A percentile compares a stretch with the other conserved stretches of the same genome.
Conservation (phyloP, 2,888 invertebrate genomes). For the Drosophila suboccidentalis region DNA sequence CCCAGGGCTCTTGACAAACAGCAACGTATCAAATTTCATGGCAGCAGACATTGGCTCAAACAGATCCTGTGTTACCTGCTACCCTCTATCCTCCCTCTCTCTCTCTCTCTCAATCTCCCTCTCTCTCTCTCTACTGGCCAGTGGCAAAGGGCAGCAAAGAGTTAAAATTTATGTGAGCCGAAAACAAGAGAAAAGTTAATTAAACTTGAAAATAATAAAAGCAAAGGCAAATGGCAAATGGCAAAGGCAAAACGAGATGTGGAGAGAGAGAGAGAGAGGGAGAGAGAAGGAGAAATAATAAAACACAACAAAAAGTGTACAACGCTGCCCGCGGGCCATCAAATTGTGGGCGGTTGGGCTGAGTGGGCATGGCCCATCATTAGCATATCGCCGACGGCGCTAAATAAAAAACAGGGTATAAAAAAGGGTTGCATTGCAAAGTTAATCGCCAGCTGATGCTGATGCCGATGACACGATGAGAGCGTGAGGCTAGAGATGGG, state of each 20-base stretch:
- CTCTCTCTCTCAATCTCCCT: not conserved
- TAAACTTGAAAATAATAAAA: constrained; percentile 80
- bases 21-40: constrained; percentile 71
- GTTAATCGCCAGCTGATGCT: constrained; percentile 82
- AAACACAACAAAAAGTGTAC: constrained; percentile 69
- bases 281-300: constrained; percentile 62
- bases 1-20: constrained; percentile 44
- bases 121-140: constrained; percentile 15
- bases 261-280: constrained; percentile 1
- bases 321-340: constrained; percentile 46
- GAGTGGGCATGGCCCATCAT: constrained; percentile 65
- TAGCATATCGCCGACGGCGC: constrained; percentile 76
- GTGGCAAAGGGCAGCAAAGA: constrained; percentile 62
- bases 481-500: constrained; percentile 1
- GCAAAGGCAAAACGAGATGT: constrained; percentile 24
- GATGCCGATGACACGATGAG: constrained; percentile 67
- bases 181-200: constrained; percentile 77
- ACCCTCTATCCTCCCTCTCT: not conserved
- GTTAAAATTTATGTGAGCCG: constrained; percentile 71
- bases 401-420: constrained; percentile 41
- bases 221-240: constrained; percentile 47
- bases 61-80: constrained; percentile 33
- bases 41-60: constrained; percentile 34
- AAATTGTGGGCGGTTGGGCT: constrained; percentile 13
- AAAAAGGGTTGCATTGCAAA: constrained; percentile 74